These are phyloP conservation scores for Staurois parvus DNA, from an alignment of 2,797 vertebrate genomes.

Conservation along the genomic window DNA sequence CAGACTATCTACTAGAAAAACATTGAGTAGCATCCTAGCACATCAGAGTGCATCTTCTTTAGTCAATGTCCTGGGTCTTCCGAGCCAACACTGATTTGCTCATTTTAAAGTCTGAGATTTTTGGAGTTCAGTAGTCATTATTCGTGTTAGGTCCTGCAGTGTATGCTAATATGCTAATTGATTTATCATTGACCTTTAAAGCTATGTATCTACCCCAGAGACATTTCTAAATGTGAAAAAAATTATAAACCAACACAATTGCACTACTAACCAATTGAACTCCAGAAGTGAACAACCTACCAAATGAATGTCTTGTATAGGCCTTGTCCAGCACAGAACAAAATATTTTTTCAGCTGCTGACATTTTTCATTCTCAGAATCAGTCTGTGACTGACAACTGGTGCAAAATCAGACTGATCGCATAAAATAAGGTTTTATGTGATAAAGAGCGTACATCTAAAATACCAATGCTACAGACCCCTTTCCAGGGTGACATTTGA, in stretches of 20 bases:
- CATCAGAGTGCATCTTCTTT: no score
- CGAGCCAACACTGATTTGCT: no score
- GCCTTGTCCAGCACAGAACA: neutral
- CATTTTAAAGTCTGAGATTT: no score
- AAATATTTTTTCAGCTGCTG: neutral
- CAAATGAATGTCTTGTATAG: neutral
- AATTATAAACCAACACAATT: neutral
- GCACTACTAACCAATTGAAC: neutral
- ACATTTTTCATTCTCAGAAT: neutral
- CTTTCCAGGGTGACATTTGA: constrained; percentile 16
- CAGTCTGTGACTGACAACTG: neutral
- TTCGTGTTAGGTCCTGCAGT: no score
- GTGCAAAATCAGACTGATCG: neutral
- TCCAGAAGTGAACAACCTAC: neutral
- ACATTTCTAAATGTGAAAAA: neutral
- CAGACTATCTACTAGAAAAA: no score
- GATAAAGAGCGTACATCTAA: constrained; percentile 18
- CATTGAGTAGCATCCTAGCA: no score
- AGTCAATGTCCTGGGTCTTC: no score
- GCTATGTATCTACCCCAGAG: neutral
- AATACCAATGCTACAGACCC: constrained; percentile 18
- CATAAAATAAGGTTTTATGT: neutral
- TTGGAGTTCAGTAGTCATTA: no score
- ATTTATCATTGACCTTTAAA: neutral
- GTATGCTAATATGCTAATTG: no score